These are phyloP conservation scores for Chlamydotis undulata DNA, from an alignment of 2,113 vertebrate species.

Conservation along the genomic window DNA sequence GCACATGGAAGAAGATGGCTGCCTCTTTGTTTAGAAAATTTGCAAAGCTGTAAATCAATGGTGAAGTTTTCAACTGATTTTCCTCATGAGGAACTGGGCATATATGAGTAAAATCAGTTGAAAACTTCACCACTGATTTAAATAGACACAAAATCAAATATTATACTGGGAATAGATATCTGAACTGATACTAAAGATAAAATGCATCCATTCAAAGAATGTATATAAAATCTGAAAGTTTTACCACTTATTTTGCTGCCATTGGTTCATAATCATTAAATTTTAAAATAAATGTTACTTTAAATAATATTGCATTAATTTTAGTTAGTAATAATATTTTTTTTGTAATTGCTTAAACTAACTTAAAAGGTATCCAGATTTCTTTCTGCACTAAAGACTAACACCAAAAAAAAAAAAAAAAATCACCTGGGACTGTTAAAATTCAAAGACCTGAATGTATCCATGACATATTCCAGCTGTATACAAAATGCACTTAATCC, in stretches of 20 bases:
- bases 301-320: not conserved
- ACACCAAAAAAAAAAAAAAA: not conserved
- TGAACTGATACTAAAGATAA: not conserved
- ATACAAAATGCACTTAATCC: conserved; percentile 47
- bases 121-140: not conserved
- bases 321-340: not conserved
- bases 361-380: not conserved
- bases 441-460: conserved; percentile 54
- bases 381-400: not conserved
- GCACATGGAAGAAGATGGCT: not conserved
- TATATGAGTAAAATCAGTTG: not conserved
- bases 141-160: not conserved
- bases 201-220: not conserved
- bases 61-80: not conserved
- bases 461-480: conserved; percentile 65
- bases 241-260: not conserved
- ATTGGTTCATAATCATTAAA: not conserved
- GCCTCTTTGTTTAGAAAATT: not conserved
- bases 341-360: not conserved
- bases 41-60: not conserved
- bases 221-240: not conserved
- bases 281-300: not conserved
- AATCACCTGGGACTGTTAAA: conserved; percentile 48
- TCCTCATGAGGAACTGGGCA: not conserved
- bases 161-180: not conserved